Percentiles rank a stretch among this genome's conserved stretches.
These are phyloP conservation scores for Belgica antarctica DNA, from an alignment of 2,888 invertebrate species.

Conservation along the genomic window DNA sequence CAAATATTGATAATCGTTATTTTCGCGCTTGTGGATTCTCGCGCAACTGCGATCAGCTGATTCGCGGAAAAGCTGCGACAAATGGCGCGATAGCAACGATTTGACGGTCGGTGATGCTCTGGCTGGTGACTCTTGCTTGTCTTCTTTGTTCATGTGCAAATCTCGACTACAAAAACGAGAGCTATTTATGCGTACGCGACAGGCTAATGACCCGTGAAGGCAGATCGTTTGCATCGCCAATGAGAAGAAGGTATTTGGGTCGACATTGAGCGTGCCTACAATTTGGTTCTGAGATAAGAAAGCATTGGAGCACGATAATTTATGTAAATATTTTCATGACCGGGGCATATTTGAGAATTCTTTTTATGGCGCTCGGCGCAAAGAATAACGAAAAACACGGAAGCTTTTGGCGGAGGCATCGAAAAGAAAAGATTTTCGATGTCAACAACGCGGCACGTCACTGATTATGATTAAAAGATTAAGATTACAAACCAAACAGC, in stretches of 20 bases:
- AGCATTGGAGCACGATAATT: conserved; percentile 3
- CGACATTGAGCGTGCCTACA: background rate
- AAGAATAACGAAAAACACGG: background rate
- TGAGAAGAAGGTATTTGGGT: background rate
- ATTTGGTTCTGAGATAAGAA: conserved; percentile 1
- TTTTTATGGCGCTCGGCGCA: background rate
- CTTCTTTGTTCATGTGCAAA: no score
- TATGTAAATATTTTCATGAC: conserved; percentile 9
- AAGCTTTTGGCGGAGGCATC: background rate
- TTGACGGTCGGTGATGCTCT: no score
- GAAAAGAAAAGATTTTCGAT: no score
- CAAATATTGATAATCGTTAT: background rate
- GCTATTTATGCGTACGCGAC: background rate
- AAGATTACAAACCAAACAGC: no score
- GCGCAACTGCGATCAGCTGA: conserved; percentile 5
- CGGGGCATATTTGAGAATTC: no score
- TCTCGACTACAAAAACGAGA: background rate
- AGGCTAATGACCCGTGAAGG: background rate
- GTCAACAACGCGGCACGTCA: background rate
- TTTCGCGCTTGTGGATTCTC: background rate
- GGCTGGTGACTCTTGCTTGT: no score
- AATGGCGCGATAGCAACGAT: background rate
- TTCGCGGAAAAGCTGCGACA: background rate
- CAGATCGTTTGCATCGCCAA: background rate
- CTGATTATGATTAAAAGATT: background rate